phyloP scores from a whole-genome alignment of 2,888 invertebrate species.

The Nymphalis urticae region DNA sequence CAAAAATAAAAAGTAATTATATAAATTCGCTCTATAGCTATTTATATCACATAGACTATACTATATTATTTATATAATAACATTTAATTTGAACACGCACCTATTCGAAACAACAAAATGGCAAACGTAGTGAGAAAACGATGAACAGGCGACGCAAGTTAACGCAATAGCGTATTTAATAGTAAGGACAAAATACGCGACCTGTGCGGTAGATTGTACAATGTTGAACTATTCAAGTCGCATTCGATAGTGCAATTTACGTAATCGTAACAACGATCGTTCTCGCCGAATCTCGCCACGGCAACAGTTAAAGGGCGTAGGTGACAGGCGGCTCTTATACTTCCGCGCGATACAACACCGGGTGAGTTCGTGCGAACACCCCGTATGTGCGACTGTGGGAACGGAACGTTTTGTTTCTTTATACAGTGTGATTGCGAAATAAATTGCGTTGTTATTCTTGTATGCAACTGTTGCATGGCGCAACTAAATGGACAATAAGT shows the following conservation, averaged over 20 bases:
- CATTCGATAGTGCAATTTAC: conserved; percentile 41
- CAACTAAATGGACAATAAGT: too few relatives aligned
- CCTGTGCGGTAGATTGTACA: conserved; percentile 25
- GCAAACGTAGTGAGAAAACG: conserved; percentile 4
- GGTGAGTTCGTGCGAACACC: conserved; percentile 77
- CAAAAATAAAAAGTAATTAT: too few relatives aligned
- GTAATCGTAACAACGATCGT: conserved; percentile 45
- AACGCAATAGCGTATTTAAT: not conserved
- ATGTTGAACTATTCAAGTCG: conserved; percentile 35
- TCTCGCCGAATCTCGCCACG: conserved; percentile 57
- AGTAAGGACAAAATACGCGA: not conserved
- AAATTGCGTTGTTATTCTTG: not conserved
- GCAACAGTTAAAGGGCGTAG: conserved; percentile 70
- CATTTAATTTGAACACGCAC: conserved; percentile 11
- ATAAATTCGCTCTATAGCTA: not conserved
- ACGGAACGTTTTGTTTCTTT: conserved; percentile 63
- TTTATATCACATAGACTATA: not conserved
- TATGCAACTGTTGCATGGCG: too few relatives aligned
- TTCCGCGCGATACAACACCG: conserved; percentile 73
- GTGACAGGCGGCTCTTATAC: conserved; percentile 76
- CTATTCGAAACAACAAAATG: conserved; percentile 16
- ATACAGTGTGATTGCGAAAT: conserved; percentile 53
- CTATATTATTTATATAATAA: not conserved
- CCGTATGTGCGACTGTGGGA: conserved; percentile 78
- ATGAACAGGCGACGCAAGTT: conserved; percentile 11